These are phyloP conservation scores for Spialia ferax DNA, from an alignment of 2,888 invertebrate genomes.

Conservation along the genomic window DNA sequence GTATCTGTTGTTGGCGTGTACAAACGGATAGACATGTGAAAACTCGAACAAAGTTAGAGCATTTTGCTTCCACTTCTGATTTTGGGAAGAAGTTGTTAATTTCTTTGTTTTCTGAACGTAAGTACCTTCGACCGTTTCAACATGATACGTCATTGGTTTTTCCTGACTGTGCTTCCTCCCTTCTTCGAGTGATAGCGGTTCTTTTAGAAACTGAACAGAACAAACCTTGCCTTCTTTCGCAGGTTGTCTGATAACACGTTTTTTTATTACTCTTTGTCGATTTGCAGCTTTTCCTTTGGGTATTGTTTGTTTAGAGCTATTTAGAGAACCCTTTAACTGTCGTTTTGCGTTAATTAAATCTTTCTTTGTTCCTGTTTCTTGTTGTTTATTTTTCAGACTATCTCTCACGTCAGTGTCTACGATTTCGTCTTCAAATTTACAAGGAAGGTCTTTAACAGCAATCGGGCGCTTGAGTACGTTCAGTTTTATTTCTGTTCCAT, in stretches of 20 bases:
- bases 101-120: conserved; percentile 38
- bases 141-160: conserved; percentile 53
- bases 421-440: conserved; percentile 49
- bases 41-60: conserved; percentile 65
- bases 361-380: neutral
- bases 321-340: neutral
- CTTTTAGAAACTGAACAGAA: conserved; percentile 54
- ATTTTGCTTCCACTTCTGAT: conserved; percentile 61
- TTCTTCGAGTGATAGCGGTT: conserved; percentile 60
- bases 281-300: neutral
- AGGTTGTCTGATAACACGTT: neutral
- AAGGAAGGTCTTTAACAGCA: conserved; percentile 55
- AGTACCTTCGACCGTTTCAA: conserved; percentile 54
- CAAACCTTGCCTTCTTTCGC: neutral
- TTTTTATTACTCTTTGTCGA: neutral
- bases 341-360: neutral
- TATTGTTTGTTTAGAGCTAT: neutral
- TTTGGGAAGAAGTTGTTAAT: conserved; percentile 45
- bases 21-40: conserved; percentile 70
- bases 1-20: conserved; percentile 65
- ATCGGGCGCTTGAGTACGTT: conserved; percentile 65
- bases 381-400: too few relatives aligned
- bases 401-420: conserved; percentile 14
- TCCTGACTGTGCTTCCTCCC: conserved; percentile 45
- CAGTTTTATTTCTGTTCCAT: conserved; percentile 61